phyloP scores from a whole-genome alignment of 2,113 vertebrate species.

The Ariopsis seemanni region DNA sequence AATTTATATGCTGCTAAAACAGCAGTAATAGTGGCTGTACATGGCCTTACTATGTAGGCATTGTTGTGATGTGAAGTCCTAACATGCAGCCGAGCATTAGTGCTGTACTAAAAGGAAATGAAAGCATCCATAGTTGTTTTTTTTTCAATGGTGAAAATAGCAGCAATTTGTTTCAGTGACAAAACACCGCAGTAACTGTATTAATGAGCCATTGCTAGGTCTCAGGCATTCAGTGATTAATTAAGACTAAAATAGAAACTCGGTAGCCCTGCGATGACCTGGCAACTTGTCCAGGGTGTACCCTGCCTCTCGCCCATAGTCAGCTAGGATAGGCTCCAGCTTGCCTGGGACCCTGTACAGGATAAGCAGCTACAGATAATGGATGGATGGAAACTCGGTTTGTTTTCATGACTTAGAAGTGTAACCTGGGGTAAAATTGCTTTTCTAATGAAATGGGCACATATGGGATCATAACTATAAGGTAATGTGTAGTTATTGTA shows the following conservation, averaged over 20 bases:
- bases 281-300: too few species aligned
- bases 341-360: too few species aligned
- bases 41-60: background rate
- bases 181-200: slow-evolving; percentile 28
- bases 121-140: slow-evolving; percentile 14
- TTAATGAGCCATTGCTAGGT: slow-evolving; percentile 19
- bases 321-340: too few species aligned
- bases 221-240: background rate
- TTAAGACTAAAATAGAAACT: too few species aligned
- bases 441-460: background rate
- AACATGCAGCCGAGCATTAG: background rate
- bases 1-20: background rate
- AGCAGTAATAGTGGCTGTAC: background rate
- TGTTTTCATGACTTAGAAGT: background rate
- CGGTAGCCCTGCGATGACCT: too few species aligned
- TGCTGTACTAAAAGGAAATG: slow-evolving; percentile 59
- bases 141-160: slow-evolving; percentile 10
- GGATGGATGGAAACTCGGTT: background rate
- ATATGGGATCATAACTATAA: background rate
- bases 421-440: background rate
- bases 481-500: too few species aligned
- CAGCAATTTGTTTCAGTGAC: slow-evolving; percentile 22
- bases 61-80: background rate
- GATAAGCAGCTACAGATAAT: too few species aligned
- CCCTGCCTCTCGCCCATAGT: too few species aligned